Evolutionary conservation across 2,113 vertebrate species (phyloP), one percentile per base, ranked within the genome.

Genomic region (Misgurnus anguillicaudatus): DNA sequence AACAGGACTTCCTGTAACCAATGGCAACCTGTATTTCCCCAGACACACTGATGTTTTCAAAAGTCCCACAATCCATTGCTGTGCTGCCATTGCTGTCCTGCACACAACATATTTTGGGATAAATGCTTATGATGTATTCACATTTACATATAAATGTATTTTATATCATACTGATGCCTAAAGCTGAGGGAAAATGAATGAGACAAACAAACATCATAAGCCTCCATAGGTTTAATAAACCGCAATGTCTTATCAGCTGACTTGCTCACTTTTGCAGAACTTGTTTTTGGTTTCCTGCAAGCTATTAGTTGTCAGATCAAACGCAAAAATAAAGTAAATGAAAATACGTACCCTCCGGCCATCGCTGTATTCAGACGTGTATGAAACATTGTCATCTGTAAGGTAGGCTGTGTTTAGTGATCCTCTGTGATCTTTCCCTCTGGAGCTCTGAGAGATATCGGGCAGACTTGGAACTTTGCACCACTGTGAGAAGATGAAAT

Each of bases 11-110:
- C 83, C 65, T 84, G 70, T 96, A 98, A 72, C 77, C 85, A 75
- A 98, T n/a, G 7, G 93, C 91, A 74, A 97, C 82, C 78, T 96
- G 92, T 83, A 98, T 90, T 82, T 96, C 95, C 81, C 97, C 97
- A 0, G 90, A 86, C 71, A 95, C 51, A 0, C 82, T 57, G 57
- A 88, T 65, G 0, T 88, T 84, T 79, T 93, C 93, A 58, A 91
- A 92, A 65, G 86, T 85, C 31, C 91, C 88, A 42, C 84, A 88
- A 58, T 95, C 96, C 0, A 93, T 93, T 75, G 88, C 92, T 24
- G 89, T 90, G 89, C 95, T 98, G 86, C 88, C 93, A 74, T 86
- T 88, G 61, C 95, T 97, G 58, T 83, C 84, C 91, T 92, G 82
- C 41, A 57, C 17, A 13, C 64, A 60, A 61, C 58, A 38, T 2